phyloP scores from a whole-genome alignment of 2,797 vertebrate species.

The Pipistrellus pipistrellus region DNA sequence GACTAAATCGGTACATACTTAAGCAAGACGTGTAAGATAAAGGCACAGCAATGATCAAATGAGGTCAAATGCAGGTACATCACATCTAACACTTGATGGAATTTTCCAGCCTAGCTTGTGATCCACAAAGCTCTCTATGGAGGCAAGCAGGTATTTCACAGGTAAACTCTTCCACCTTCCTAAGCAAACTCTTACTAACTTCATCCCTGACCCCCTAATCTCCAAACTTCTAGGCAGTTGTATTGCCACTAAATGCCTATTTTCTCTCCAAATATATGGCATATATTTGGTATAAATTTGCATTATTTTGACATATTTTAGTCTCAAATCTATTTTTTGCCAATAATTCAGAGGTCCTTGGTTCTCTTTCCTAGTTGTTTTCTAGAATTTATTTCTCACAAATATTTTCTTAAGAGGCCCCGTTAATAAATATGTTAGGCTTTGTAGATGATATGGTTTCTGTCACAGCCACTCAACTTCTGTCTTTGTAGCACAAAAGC shows the following conservation, averaged over 20 bases:
- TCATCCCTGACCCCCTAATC: background rate
- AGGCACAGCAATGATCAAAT: slow-evolving; percentile 83
- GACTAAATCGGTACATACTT: slow-evolving; percentile 84
- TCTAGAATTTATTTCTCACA: background rate
- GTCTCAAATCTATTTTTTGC: background rate
- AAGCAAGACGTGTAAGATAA: slow-evolving; percentile 79
- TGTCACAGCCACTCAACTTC: background rate
- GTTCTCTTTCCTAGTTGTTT: slow-evolving; percentile 2
- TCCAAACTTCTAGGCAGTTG: background rate
- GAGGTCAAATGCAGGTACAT: slow-evolving; percentile 77
- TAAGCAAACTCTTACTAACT: background rate
- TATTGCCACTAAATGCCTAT: background rate
- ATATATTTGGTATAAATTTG: background rate
- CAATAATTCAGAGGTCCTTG: background rate
- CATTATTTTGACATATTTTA: background rate
- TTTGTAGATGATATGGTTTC: background rate
- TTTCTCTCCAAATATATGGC: background rate
- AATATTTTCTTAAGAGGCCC: slow-evolving; percentile 15
- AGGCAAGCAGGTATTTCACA: slow-evolving; percentile 3
- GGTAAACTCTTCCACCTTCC: background rate
- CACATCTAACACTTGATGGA: slow-evolving; percentile 64
- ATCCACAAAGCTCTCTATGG: background rate
- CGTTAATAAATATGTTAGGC: background rate
- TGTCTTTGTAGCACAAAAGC: background rate
- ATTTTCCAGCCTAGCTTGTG: slow-evolving; percentile 61